Evolutionary conservation across 2,888 invertebrate genomes (phyloP).

Genomic region (Trachelus iudaicus): DNA sequence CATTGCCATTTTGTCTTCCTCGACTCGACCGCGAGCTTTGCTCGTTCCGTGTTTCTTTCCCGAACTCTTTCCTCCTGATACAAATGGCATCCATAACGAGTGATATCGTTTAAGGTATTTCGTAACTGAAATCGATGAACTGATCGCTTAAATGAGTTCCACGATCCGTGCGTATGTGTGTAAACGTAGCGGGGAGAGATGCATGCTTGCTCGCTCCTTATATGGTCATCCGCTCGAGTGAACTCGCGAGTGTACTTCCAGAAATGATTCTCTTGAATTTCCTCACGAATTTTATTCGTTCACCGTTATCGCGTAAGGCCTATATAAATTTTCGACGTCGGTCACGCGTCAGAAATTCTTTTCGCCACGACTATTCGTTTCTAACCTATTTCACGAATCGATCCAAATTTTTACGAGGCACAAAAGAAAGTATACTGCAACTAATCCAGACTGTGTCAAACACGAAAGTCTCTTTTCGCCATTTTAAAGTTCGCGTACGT

Average conservation of each 20-base stretch:
- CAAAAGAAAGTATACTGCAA: not conserved
- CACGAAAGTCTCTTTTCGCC: not conserved
- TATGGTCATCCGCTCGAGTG: conserved; percentile 58
- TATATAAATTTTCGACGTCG: not conserved
- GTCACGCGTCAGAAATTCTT: not conserved
- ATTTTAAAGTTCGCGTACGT: not conserved
- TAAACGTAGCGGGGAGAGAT: conserved; percentile 55
- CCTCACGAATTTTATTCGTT: conserved; percentile 7
- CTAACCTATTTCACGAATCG: too few relatives aligned
- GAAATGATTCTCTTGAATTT: conserved; percentile 50
- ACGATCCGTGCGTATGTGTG: conserved; percentile 19
- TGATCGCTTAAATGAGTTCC: conserved; percentile 26
- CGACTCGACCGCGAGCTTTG: not conserved
- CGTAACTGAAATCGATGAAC: conserved; percentile 27
- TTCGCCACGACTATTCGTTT: not conserved
- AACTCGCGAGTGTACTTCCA: conserved; percentile 44
- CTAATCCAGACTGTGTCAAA: not conserved
- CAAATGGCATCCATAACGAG: not conserved
- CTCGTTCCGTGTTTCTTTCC: not conserved
- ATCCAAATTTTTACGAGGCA: not conserved
- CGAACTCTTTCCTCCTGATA: not conserved
- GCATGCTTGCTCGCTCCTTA: conserved; percentile 62
- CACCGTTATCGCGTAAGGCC: not conserved
- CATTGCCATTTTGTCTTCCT: not conserved
- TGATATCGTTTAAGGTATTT: conserved; percentile 16